Conservation (phyloP, 30 jellyfish, hydroid and myxozoan species). For the Hydractinia symbiolongicarpus region DNA sequence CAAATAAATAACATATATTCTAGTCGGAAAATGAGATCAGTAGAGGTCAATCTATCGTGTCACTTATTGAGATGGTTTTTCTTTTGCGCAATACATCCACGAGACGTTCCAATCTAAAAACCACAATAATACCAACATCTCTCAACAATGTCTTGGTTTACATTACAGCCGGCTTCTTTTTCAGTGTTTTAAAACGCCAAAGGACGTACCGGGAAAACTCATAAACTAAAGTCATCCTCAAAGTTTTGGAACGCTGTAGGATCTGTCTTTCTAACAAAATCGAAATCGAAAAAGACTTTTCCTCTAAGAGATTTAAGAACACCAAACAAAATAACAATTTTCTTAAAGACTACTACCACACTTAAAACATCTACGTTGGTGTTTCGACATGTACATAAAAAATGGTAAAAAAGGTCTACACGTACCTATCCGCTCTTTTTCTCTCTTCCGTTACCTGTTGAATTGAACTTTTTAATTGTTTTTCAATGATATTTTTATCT, state of each 20-base stretch:
- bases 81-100: constrained; percentile 67
- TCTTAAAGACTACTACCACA: background rate
- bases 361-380: too few relatives aligned
- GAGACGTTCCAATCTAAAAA: constrained; percentile 65
- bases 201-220: too few relatives aligned
- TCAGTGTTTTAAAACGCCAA: too few relatives aligned
- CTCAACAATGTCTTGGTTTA: background rate
- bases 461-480: constrained; percentile 62
- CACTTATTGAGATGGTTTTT: constrained; percentile 22
- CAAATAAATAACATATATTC: background rate
- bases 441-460: constrained; percentile 51
- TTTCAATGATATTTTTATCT: constrained; percentile 68
- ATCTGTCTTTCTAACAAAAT: too few relatives aligned
- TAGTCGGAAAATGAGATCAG: background rate
- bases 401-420: too few relatives aligned
- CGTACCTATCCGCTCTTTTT: constrained; percentile 60
- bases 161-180: background rate
- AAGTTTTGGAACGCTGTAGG: too few relatives aligned
- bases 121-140: background rate
- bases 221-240: too few relatives aligned
- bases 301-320: too few relatives aligned
- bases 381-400: too few relatives aligned
- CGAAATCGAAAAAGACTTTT: too few relatives aligned
- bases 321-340: background rate
- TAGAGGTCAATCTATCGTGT: constrained; percentile 19